Base-by-base conservation (phyloP, 2,113 vertebrate genomes). In the Lipophrys pholis region DNA sequence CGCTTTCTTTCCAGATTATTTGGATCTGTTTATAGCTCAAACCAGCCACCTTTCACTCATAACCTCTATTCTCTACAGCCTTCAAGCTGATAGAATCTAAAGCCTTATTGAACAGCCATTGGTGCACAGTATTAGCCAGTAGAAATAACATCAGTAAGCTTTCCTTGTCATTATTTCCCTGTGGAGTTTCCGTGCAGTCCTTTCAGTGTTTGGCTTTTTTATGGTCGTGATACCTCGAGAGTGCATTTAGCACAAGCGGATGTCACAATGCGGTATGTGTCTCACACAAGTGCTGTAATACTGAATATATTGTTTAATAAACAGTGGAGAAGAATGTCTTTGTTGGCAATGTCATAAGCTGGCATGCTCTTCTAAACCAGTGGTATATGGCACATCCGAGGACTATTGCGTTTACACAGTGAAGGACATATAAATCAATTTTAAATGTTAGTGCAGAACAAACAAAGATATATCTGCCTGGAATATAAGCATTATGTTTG, bases 331-430 rank as follows among this genome's bases (percentile, higher is more conserved):
- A 52, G 6, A 58, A 57, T 42, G 11, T 50, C 5, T 39, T 14
- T 8, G 49, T 16, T 6, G 58, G n/a, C 14, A 10, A 48, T 59
- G 58, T 57, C 39, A 70, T 73, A 30, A 66, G 16, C 55, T 38
- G 49, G 35, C n/a, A 10, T 36, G n/a, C 51, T 42, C 53, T 59
- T 69, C 50, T 42, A 69, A 58, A 53, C n/a, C 15, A 51, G 3
- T 17, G 41, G 36, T 8, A 56, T 42, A 30, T 30, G 6, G 35
- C 52, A 70, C 15, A 62, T 17, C 61, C 50, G 11, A 60, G 8
- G 10, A 75, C 21, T 76, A 67, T 42, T 21, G 39, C 69, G 56
- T 11, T 55, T 17, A 42, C 7, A 51, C 1, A 15, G 48, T 42
- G 15, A 30, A 30, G 21, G 21, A 30, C 21, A 4, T 30, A 30